A percentile compares a stretch with the other conserved stretches of the same genome.
Evolutionary conservation across 2,888 invertebrate genomes (phyloP).

Genomic region (Scrobipalpa costella): DNA sequence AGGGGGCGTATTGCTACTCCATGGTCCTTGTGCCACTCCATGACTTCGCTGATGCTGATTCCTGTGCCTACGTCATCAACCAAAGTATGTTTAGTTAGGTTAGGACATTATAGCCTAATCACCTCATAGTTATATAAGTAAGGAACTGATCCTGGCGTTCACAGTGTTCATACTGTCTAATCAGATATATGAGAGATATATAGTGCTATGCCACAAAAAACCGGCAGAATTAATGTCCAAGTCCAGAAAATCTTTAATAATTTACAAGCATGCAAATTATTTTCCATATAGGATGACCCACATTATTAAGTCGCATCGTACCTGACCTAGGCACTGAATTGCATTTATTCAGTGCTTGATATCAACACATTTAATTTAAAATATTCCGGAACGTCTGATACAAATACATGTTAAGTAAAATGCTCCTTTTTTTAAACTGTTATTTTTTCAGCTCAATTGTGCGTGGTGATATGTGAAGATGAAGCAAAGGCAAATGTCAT

Average conservation of each 20-base stretch:
- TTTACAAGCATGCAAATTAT: constrained; percentile 5
- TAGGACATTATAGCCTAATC: no score
- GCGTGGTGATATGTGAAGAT: constrained; percentile 12
- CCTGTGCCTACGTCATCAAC: constrained; percentile 15
- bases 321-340: not conserved
- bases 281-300: not conserved
- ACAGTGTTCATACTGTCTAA: no score
- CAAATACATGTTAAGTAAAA: no score
- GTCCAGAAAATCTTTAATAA: no score
- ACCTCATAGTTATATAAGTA: no score
- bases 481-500: constrained; percentile 14
- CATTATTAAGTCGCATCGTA: not conserved
- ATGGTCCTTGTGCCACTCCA: constrained; percentile 90
- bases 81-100: no score
- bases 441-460: constrained; percentile 18
- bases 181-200: no score
- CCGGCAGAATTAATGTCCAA: no score
- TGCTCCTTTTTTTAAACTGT: not conserved
- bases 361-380: no score
- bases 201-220: no score
- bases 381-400: no score
- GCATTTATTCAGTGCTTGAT: not conserved
- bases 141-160: no score
- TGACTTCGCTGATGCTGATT: constrained; percentile 20
- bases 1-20: constrained; percentile 94